These are phyloP conservation scores for Pelodiscus sinensis DNA, from an alignment of 2,113 vertebrate genomes.

Conservation along the genomic window DNA sequence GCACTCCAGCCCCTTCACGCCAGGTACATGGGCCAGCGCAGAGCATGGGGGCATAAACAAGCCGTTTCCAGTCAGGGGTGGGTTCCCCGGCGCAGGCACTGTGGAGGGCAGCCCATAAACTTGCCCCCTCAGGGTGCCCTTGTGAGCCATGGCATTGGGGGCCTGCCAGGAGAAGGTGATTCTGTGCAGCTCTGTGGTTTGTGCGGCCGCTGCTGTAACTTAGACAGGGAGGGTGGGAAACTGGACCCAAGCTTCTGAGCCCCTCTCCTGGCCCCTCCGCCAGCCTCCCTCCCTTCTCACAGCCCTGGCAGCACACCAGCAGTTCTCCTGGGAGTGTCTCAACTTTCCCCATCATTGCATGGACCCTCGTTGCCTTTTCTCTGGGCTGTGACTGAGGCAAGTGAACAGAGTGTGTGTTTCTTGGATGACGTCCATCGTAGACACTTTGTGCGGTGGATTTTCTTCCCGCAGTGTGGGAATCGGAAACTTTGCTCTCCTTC, in stretches of 20 bases:
- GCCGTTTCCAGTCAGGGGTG: not conserved
- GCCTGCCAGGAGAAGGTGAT: not conserved
- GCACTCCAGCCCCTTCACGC: not conserved
- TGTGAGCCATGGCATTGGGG: not conserved
- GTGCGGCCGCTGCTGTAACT: not conserved
- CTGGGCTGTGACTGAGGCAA: not conserved
- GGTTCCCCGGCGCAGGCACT: not conserved
- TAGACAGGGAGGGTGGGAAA: not conserved
- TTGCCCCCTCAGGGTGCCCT: not conserved
- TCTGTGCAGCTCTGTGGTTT: not conserved
- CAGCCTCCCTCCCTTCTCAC: not conserved
- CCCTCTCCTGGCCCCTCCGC: not conserved
- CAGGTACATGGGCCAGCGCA: not conserved
- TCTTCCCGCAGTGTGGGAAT: not conserved
- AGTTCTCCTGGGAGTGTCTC: not conserved
- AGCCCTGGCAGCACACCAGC: not conserved
- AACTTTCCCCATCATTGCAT: not conserved
- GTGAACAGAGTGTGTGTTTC: not conserved
- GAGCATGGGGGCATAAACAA: not conserved
- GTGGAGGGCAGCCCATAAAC: not conserved
- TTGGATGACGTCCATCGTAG: not conserved
- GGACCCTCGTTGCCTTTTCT: not conserved
- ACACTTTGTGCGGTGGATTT: not conserved
- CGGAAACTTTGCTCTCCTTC: not conserved
- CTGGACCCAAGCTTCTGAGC: not conserved